Evolutionary conservation across 2,888 invertebrate species (phyloP).

Genomic region (Sesia bembeciformis): DNA sequence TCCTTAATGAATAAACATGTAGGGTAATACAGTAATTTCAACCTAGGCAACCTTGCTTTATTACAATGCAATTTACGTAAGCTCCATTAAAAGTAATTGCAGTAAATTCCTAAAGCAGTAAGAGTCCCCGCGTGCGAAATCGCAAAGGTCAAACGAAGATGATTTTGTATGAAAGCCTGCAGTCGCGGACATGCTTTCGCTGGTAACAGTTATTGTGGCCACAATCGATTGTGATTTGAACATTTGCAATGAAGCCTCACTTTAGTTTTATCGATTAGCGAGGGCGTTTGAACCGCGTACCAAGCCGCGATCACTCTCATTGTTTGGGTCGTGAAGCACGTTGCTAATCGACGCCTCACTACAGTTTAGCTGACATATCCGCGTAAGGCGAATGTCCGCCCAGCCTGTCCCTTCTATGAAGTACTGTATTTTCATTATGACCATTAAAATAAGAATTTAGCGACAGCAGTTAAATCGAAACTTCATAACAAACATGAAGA

Average conservation of each 20-base stretch:
- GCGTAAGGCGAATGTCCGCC: constrained; percentile 46
- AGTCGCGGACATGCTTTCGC: constrained; percentile 23
- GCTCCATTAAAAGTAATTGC: constrained; percentile 16
- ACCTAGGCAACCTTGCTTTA: constrained; percentile 20
- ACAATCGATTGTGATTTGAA: constrained; percentile 22
- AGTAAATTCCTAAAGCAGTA: constrained; percentile 16
- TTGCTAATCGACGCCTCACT: constrained; percentile 49
- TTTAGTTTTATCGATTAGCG: constrained; percentile 50
- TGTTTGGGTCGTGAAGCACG: constrained; percentile 62
- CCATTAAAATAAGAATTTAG: constrained; percentile 11
- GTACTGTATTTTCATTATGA: constrained; percentile 13
- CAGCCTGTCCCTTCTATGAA: constrained; percentile 23
- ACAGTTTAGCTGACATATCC: constrained; percentile 47
- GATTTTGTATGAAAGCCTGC: constrained; percentile 23
- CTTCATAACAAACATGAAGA: constrained; percentile 11
- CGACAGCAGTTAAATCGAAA: constrained; percentile 1
- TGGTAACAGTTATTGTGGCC: constrained; percentile 14
- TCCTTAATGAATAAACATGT: too few species aligned
- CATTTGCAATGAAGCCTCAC: constrained; percentile 29
- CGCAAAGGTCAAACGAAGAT: constrained; percentile 18
- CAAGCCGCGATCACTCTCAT: constrained; percentile 67
- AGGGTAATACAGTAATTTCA: too few species aligned
- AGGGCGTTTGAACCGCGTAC: constrained; percentile 49
- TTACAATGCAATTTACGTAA: constrained; percentile 18
- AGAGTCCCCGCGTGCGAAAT: not conserved